Base-by-base conservation (phyloP, 2,113 vertebrate genomes). In the Prochilodus magdalenae region DNA sequence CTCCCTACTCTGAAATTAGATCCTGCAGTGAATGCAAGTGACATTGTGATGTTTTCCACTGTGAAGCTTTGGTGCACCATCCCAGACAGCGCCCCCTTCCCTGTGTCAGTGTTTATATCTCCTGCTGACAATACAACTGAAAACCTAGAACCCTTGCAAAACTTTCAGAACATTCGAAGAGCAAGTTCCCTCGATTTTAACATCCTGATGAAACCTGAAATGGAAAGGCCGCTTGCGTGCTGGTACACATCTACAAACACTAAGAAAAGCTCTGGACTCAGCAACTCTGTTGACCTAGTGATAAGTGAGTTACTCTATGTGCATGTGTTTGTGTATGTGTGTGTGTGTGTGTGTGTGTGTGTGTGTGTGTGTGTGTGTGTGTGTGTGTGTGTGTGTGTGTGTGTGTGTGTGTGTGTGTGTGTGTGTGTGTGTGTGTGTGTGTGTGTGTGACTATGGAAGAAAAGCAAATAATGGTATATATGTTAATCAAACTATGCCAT, bases 261-360 rank as follows among this genome's bases (percentile, higher is more conserved):
- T 22, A 18, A 11, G 12, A 1, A 4, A 8, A 66, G 8, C 22
- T 83, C 84, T 60, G 29, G 7, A 26, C 66, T 83, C 51, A 86
- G 84, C 24, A 60, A 36, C 5, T 5, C 72, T 30, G 10, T 86
- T 49, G 57, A 71, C 22, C 18, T 84, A 27, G n/a, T 59, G 14
- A 70, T 81, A 40, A 69, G 75, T 86, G 51, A 62, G 87, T 83
- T 44, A 67, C 0, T 33, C 29, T 15, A 51, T 13, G 22, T 40
- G 27, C 69, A 24, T 82, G 36, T 65, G 20, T 71, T 29, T 49
- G 27, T 73, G 44, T 44, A 10, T 44, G 40, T 44, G 40, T 44
- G 40, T 44, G 40, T 44, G 40, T 44, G 40, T 44, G 40, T 44
- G 40, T 44, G 40, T 44, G 30, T 27, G 36, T 33, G 33, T 51